Percentiles rank a stretch among this genome's conserved stretches.
These are phyloP conservation scores for Esox lucius DNA, from an alignment of 2,797 vertebrate species.

Conservation along the genomic window DNA sequence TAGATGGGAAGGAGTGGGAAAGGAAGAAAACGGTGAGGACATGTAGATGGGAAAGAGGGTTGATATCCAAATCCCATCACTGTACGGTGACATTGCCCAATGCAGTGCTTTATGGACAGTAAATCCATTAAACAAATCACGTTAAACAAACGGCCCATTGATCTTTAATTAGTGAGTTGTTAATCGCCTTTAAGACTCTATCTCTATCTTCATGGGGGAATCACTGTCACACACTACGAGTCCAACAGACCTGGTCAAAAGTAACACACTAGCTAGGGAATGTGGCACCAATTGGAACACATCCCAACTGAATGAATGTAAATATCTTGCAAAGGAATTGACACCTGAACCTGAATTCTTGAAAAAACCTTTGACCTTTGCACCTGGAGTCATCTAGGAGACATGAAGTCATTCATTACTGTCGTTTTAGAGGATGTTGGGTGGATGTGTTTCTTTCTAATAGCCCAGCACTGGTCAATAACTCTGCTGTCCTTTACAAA, in stretches of 20 bases:
- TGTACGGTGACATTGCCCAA: slow-evolving; percentile 57
- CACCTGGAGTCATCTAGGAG: background rate
- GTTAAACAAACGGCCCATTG: slow-evolving; percentile 66
- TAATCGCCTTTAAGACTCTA: slow-evolving; percentile 43
- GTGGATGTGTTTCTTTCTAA: background rate
- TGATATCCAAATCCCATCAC: slow-evolving; percentile 57
- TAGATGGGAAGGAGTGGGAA: background rate
- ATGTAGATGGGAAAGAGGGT: background rate
- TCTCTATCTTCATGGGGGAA: background rate
- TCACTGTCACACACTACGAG: background rate
- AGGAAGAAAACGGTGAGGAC: background rate
- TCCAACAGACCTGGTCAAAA: background rate
- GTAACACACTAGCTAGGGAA: background rate
- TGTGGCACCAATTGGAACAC: too few species aligned
- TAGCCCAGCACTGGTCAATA: background rate
- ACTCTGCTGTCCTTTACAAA: background rate
- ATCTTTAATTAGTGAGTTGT: slow-evolving; percentile 70
- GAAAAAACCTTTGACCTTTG: background rate
- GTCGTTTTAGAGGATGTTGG: background rate
- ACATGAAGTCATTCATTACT: too few species aligned
- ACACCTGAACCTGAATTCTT: too few species aligned
- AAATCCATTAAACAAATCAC: slow-evolving; percentile 74
- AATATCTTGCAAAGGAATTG: too few species aligned
- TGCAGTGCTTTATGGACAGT: slow-evolving; percentile 58
- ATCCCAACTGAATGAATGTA: too few species aligned